phyloP scores from a whole-genome alignment of 2,888 invertebrate species.

The Drosophila differens region DNA sequence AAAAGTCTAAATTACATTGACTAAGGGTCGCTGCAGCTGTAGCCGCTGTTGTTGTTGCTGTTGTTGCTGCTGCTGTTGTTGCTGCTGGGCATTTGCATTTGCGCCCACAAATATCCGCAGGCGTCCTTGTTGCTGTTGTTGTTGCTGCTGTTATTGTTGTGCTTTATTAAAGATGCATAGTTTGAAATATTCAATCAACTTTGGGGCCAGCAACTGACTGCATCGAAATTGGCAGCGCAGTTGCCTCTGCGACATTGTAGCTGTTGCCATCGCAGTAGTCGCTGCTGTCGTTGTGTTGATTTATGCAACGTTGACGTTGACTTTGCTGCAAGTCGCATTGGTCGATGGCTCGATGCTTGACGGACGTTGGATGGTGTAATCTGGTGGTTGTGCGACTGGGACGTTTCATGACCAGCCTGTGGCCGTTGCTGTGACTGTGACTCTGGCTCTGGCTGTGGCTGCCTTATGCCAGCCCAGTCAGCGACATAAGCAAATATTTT shows the following conservation, averaged over 20 bases:
- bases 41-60: background rate
- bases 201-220: slow-evolving; percentile 38
- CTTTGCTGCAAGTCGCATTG: slow-evolving; percentile 72
- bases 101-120: slow-evolving; percentile 70
- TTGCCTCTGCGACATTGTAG: slow-evolving; percentile 12
- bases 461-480: slow-evolving; percentile 55
- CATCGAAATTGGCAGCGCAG: slow-evolving; percentile 48
- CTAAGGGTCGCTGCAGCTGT: slow-evolving; percentile 5
- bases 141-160: slow-evolving; percentile 52
- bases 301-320: slow-evolving; percentile 74
- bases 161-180: slow-evolving; percentile 79
- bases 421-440: slow-evolving; percentile 40
- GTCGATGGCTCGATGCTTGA: slow-evolving; percentile 52
- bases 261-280: slow-evolving; percentile 22
- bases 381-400: slow-evolving; percentile 33
- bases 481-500: slow-evolving; percentile 77
- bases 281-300: slow-evolving; percentile 58
- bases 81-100: slow-evolving; percentile 51
- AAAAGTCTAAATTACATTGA: slow-evolving; percentile 53
- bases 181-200: slow-evolving; percentile 80
- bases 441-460: slow-evolving; percentile 4
- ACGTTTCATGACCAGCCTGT: slow-evolving; percentile 50
- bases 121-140: slow-evolving; percentile 35
- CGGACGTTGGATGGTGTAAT: slow-evolving; percentile 38
- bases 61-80: slow-evolving; percentile 28